Evolutionary conservation across 1,140 invertebrate genomes (phyloP), one percentile per base, ranked within the genome.

Genomic region (Drosophila ironensis): DNA sequence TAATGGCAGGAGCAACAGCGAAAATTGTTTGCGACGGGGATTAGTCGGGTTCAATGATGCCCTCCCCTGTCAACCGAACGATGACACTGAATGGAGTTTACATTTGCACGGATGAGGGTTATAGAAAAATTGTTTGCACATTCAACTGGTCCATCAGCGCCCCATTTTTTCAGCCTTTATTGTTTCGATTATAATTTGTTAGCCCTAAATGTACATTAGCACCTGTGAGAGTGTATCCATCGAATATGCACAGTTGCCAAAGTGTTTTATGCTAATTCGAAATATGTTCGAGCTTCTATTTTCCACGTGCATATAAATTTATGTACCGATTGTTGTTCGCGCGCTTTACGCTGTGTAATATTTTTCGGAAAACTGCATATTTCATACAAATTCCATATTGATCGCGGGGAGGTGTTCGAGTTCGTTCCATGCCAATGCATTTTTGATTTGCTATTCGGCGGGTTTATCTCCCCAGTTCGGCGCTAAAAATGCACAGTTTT

Each of bases 301-400:
- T 19, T 11, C 3, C n/a, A n/a, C 37, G 5, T 25, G 17, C 19
- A 56, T 44, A 17, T 20, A 24, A n/a, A 6, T 30, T 41, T 28
- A 38, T 61, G 22, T 63, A 47, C 57, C 57, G 56, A 41, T 41
- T 57, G 56, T 41, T 56, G 48, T 30, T 59, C 3, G 30, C 28
- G 19, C 30, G 22, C 37, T 45, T 46, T 28, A 19, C 11, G 24
- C 35, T 42, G 4, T 61, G 28, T 47, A 60, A 42, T 56, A 56
- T 30, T 53, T n/a, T 20, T n/a, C 14, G 19, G 6, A 48, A 47
- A 47, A 48, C 24, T 63, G 41, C 40, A 63, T 63, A 28, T 63
- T 63, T 61, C 24, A 63, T 63, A 19, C 25, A 63, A 63, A 63
- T 61, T 61, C 33, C 56, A 63, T 61, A 61, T 63, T 28, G 41